These are phyloP conservation scores for Phengaris arion DNA, from an alignment of 2,888 invertebrate genomes.

Conservation along the genomic window DNA sequence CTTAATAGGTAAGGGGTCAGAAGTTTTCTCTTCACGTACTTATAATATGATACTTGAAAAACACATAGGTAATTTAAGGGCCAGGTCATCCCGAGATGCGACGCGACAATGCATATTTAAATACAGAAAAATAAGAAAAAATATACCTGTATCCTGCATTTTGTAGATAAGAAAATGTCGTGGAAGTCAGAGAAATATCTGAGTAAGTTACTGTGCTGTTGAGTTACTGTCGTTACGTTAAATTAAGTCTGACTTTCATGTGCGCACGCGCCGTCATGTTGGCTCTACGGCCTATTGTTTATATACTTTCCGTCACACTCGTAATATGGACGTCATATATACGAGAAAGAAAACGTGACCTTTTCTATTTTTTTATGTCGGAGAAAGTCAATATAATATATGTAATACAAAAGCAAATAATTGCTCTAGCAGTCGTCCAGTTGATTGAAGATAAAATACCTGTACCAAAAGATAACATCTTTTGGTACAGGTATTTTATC, in stretches of 20 bases:
- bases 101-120: too few species aligned
- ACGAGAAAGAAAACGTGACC: constrained; percentile 28
- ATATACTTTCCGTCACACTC: constrained; percentile 15
- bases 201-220: neutral
- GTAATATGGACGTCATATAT: constrained; percentile 11
- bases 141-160: neutral
- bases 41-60: too few species aligned
- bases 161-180: neutral
- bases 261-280: constrained; percentile 17
- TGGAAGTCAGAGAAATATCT: neutral
- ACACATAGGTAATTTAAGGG: too few species aligned
- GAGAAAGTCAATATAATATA: constrained; percentile 12
- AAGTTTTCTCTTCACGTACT: too few species aligned
- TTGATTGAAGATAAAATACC: too few species aligned
- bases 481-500: too few species aligned
- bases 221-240: constrained; percentile 11
- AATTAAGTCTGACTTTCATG: constrained; percentile 25
- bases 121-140: too few species aligned
- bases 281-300: constrained; percentile 26
- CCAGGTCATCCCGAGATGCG: too few species aligned
- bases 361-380: constrained; percentile 18
- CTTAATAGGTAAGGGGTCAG: too few species aligned
- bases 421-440: neutral
- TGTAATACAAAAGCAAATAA: neutral
- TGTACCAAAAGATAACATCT: too few species aligned